Evolutionary conservation across 1,140 invertebrate genomes (phyloP), one percentile per base, ranked within the genome.

Genomic region (Bombus huntii): DNA sequence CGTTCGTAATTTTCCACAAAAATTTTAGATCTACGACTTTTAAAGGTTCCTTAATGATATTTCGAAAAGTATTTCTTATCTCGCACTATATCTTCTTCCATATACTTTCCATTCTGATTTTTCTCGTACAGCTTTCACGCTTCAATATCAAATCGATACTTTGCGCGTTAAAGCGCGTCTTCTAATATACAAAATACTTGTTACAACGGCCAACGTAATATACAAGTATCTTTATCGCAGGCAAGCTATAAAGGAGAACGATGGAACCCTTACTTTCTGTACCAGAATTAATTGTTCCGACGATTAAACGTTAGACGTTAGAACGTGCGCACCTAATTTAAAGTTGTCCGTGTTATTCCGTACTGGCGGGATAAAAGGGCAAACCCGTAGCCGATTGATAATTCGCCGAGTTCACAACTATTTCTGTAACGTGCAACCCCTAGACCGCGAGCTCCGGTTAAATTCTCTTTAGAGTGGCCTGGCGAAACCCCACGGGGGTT

Each of bases 401-500:
- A 89, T 90, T 73, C 81, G 53, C 68, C 73, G 34, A 70, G 75
- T 90, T 90, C 78, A 70, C 39, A 89, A 89, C 89, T 78, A 89
- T 85, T 89, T 80, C 71, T 72, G 75, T 59, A 85, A 87, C 68
- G 75, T 75, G 79, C 57, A 77, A 57, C 75, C 82, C 88, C 82
- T 74, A 80, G 75, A 87, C 86, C 78, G 73, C 88, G 70, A 66
- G 66, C 81, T 70, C 81, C 80, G 62, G 75, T 90, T 87, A 88
- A 87, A 89, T 92, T 91, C 91, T 85, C 90, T 93, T 93, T 92
- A 90, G 91, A 91, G 88, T 91, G 90, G 80, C 89, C 68, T 47
- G 86, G 79, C 83, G 90, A 93, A 92, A 90, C 90, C 92, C 91
- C 88, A 85, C 81, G 85, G 92, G 92, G 91, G 87, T 88, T 89